Conservation (phyloP, 2,888 invertebrate genomes). For the Drosophila mercatorum region DNA sequence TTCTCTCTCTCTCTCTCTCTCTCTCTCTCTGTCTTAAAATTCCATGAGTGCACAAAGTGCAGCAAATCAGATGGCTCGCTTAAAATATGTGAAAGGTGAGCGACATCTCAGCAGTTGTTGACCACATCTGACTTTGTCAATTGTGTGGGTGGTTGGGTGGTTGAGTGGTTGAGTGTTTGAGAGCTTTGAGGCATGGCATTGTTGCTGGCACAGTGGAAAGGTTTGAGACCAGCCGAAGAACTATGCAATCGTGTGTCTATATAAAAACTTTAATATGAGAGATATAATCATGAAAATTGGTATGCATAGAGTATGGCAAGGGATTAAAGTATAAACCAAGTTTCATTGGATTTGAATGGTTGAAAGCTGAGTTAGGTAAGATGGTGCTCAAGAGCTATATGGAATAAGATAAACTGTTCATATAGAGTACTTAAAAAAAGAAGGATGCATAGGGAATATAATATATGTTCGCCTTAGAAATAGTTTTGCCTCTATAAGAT, state of each 20-base stretch:
- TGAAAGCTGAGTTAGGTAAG: neutral
- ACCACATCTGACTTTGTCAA: conserved; percentile 20
- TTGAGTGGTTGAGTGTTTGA: neutral
- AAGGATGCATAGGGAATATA: too few species aligned
- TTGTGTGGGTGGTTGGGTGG: neutral
- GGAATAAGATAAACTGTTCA: too few species aligned
- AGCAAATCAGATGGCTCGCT: conserved; percentile 22
- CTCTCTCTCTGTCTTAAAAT: conserved; percentile 12
- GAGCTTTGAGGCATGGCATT: neutral
- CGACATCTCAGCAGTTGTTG: conserved; percentile 15
- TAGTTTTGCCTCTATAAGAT: too few species aligned
- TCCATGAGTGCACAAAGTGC: conserved; percentile 27
- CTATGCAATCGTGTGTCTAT: neutral
- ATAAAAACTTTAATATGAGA: neutral
- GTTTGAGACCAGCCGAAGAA: neutral
- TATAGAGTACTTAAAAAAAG: too few species aligned
- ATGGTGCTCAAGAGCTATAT: too few species aligned
- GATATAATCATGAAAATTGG: neutral
- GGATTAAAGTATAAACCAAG: neutral
- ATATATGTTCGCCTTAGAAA: too few species aligned
- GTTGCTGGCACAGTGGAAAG: neutral
- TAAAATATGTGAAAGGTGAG: conserved; percentile 13
- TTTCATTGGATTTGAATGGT: neutral
- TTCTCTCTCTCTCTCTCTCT: neutral
- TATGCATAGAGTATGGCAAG: neutral